A percentile compares a stretch with the other conserved stretches of the same genome.
Evolutionary conservation across 64 coral and sea anemone genomes (phyloP).

Genomic region (Actinia equina): DNA sequence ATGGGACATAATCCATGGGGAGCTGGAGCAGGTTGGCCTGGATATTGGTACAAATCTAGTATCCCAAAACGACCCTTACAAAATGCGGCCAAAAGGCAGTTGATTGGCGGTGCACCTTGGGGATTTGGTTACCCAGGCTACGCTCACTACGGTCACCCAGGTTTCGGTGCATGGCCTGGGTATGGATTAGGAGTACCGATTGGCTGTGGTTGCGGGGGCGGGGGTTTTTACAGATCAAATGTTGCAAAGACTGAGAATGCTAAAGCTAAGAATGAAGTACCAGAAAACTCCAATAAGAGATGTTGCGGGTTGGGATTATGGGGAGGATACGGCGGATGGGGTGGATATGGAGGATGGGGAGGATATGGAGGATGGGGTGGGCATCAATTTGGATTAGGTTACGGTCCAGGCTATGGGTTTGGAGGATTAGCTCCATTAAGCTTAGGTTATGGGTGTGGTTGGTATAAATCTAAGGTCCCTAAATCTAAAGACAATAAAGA

Average conservation of each 20-base stretch:
- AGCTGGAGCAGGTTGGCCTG: conserved; percentile 67
- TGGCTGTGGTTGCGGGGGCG: conserved; percentile 18
- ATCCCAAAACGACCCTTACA: conserved; percentile 51
- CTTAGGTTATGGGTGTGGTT: not conserved
- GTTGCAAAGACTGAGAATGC: not conserved
- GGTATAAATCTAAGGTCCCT: conserved; percentile 12
- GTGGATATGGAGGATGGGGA: not conserved
- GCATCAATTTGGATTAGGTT: conserved; percentile 19
- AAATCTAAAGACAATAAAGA: not conserved
- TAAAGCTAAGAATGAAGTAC: not conserved
- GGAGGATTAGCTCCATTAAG: not conserved
- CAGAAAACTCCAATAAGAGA: conserved; percentile 20
- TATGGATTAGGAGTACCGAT: conserved; percentile 48
- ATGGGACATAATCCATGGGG: conserved; percentile 50
- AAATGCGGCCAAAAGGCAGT: conserved; percentile 48
- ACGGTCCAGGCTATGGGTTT: not conserved
- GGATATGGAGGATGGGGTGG: conserved; percentile 19
- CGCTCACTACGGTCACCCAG: conserved; percentile 65
- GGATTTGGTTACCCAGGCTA: conserved; percentile 58
- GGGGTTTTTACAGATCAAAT: not conserved
- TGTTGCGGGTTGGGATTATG: not conserved
- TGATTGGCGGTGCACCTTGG: conserved; percentile 40
- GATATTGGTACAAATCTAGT: conserved; percentile 77
- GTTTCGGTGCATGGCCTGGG: conserved; percentile 45
- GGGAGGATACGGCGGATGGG: conserved; percentile 10